These are phyloP conservation scores for Lethenteron camtschaticum DNA, from an alignment of 2,113 vertebrate species.

Conservation along the genomic window DNA sequence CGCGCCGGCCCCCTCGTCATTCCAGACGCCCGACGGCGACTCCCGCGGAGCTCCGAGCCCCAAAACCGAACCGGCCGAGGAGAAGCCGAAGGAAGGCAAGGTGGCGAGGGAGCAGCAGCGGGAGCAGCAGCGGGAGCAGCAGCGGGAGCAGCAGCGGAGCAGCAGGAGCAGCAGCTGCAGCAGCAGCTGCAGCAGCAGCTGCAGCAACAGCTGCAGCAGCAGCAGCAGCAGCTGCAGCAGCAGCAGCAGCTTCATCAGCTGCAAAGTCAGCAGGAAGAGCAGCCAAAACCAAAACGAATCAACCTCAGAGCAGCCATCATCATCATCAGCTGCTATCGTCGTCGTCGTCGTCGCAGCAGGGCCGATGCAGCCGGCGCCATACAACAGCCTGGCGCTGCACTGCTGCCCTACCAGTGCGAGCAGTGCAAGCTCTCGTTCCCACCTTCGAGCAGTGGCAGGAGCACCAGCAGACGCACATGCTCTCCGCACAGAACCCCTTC, in stretches of 20 bases:
- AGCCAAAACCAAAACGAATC: slow-evolving; percentile 33
- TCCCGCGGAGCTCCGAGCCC: slow-evolving; percentile 30
- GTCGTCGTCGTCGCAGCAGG: not conserved
- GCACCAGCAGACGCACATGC: slow-evolving; percentile 98
- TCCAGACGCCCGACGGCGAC: too few species aligned
- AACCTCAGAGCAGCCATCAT: slow-evolving; percentile 51
- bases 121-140: slow-evolving; percentile 33
- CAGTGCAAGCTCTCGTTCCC: slow-evolving; percentile 93
- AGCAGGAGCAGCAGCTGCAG: too few species aligned
- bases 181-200: too few species aligned
- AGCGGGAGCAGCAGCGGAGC: slow-evolving; percentile 35
- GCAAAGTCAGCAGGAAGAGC: too few species aligned
- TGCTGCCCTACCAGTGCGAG: slow-evolving; percentile 94
- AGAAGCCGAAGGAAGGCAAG: slow-evolving; percentile 66
- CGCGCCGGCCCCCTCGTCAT: slow-evolving; percentile 14
- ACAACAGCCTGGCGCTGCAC: slow-evolving; percentile 89
- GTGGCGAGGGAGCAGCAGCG: slow-evolving; percentile 22
- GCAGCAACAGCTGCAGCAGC: too few species aligned
- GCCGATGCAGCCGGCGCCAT: slow-evolving; percentile 22
- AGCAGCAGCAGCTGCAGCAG: too few species aligned
- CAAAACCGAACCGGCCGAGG: slow-evolving; percentile 42
- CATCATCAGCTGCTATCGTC: slow-evolving; percentile 18
- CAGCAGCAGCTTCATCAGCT: too few species aligned
- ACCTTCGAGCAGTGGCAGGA: slow-evolving; percentile 94
- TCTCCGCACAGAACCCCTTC: slow-evolving; percentile 95